phyloP scores from a whole-genome alignment of 1,140 invertebrate genomes.

The Augochlora pura region DNA sequence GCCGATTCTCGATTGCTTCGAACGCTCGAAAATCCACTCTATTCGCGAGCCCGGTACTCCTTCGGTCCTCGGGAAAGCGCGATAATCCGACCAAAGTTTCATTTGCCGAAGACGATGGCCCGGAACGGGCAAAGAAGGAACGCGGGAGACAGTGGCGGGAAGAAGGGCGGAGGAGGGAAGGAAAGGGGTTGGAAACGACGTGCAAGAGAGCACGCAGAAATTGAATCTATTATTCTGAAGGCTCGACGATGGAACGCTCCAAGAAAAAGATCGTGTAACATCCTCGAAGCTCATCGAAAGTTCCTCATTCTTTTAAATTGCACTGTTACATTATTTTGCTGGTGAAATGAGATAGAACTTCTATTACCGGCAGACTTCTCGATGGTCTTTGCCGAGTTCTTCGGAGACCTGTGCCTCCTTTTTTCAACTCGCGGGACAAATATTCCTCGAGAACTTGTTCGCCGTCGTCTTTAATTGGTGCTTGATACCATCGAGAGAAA shows the following conservation, averaged over 20 bases:
- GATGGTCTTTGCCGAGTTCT: not conserved
- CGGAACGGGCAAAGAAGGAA: not conserved
- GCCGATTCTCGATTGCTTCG: slow-evolving; percentile 43
- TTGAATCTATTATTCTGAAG: slow-evolving; percentile 57
- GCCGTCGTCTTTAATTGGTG: no score
- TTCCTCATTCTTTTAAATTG: slow-evolving; percentile 44
- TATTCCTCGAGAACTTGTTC: no score
- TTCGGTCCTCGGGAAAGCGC: slow-evolving; percentile 45
- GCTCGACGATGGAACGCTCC: slow-evolving; percentile 37
- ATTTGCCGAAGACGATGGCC: slow-evolving; percentile 40
- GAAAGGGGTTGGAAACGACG: not conserved
- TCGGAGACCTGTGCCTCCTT: not conserved
- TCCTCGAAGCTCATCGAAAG: slow-evolving; percentile 30
- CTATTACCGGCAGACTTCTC: not conserved
- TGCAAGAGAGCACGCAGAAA: slow-evolving; percentile 28
- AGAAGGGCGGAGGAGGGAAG: not conserved
- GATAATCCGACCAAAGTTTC: slow-evolving; percentile 61
- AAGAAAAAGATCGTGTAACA: slow-evolving; percentile 32
- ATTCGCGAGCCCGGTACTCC: not conserved
- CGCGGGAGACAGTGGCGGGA: not conserved
- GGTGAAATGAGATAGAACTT: not conserved
- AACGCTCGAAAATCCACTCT: slow-evolving; percentile 34
- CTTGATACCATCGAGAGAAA: no score
- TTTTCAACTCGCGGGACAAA: no score
- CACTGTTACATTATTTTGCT: slow-evolving; percentile 28